These are phyloP conservation scores for Rhinopomastus cyanomelas DNA, from an alignment of 2,113 vertebrate species.

Conservation along the genomic window DNA sequence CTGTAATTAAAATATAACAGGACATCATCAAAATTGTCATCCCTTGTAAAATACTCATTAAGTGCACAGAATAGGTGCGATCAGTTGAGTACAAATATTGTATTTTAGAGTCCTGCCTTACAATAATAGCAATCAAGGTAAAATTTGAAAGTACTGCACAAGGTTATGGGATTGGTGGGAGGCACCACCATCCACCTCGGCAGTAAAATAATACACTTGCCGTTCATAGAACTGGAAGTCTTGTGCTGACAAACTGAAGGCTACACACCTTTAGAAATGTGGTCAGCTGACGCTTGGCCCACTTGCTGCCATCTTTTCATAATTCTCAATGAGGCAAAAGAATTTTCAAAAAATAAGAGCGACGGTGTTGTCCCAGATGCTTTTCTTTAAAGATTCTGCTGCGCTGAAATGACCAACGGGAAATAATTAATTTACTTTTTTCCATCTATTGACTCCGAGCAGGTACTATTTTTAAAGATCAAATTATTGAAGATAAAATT, in stretches of 20 bases:
- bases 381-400: neutral
- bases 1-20: neutral
- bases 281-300: neutral
- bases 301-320: neutral
- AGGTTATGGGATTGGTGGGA: neutral
- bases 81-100: neutral
- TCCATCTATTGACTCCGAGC: neutral
- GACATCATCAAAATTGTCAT: neutral
- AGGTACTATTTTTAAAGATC: neutral
- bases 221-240: neutral
- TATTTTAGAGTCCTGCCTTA: neutral
- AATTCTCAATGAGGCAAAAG: neutral
- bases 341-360: neutral
- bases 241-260: neutral
- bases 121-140: neutral
- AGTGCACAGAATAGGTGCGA: neutral
- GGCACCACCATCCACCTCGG: neutral
- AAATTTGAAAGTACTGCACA: neutral
- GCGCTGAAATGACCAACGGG: neutral
- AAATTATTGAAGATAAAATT: neutral
- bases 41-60: neutral
- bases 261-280: neutral
- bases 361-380: neutral
- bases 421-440: neutral
- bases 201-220: neutral